Base-by-base conservation (phyloP, 2,888 invertebrate genomes). In the Drosophila kokeensis region DNA sequence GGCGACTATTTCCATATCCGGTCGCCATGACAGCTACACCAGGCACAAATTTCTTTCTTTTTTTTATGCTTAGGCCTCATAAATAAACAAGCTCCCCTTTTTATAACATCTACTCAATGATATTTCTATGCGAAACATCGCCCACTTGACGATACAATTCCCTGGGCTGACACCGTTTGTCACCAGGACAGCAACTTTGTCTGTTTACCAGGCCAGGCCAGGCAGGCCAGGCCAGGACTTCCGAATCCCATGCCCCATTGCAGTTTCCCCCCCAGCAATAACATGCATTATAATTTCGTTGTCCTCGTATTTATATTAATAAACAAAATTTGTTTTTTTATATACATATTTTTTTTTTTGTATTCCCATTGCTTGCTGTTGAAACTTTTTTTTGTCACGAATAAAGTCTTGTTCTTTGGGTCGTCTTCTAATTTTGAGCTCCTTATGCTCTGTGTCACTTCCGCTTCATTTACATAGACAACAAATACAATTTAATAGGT, bases 81-180 rank as follows among this genome's bases (percentile, higher is more conserved):
- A 82, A 87, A 87, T 87, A 90, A 87, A 89, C 87, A 83, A 87
- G 90, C 69, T 62, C 63, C 73, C 71, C 55, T 65, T 62, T 62
- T 66, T 64, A 59, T 68, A 71, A 69, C 71, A 69, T 71, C 81
- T 49, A 69, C 36, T 73, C 76, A 77, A 81, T 77, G 64, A 73
- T 81, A 83, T 82, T 82, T 57, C 73, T 66, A 76, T 83, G 81
- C 69, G 60, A 70, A 74, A 63, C 57, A 69, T 75, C 53, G 42
- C 65, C 82, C 79, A 80, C 79, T 80, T 82, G 79, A 80, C 68
- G 58, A 66, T 54, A 70, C 61, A 50, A 49, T 40, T 54, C 55
- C 4, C 13, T 78, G 68, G 81, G 78, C 78, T 79, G 78, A 72
- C 81, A 81, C 81, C 34, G 81, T 92, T 92, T 93, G 93, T 93